phyloP scores from a whole-genome alignment of 2,888 invertebrate species.

The Callosobruchus maculatus region DNA sequence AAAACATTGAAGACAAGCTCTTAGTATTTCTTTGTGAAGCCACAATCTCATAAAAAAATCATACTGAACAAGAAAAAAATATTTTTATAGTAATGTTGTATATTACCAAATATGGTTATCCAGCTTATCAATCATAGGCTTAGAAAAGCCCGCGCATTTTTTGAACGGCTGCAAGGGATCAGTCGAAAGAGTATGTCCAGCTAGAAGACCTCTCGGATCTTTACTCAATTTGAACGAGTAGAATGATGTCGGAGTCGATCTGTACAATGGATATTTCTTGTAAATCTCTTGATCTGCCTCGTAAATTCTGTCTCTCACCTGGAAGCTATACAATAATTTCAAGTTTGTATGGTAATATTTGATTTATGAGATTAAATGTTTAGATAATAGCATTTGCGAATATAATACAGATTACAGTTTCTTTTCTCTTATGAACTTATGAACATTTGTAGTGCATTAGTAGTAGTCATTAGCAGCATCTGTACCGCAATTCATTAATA shows the following conservation, averaged over 20 bases:
- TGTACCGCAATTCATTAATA: too few relatives aligned
- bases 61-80: too few relatives aligned
- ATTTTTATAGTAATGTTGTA: neutral
- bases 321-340: neutral
- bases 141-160: conserved; percentile 1
- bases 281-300: neutral
- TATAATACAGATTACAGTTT: too few relatives aligned
- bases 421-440: too few relatives aligned
- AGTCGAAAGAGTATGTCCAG: neutral
- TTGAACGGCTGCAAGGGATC: neutral
- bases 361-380: too few relatives aligned
- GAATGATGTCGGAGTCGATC: neutral
- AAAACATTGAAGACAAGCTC: too few relatives aligned
- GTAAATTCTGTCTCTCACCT: neutral
- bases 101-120: conserved; percentile 1
- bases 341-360: too few relatives aligned
- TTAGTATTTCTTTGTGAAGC: too few relatives aligned
- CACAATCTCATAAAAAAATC: too few relatives aligned
- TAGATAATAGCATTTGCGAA: too few relatives aligned
- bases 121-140: conserved; percentile 1
- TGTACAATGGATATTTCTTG: conserved; percentile 1
- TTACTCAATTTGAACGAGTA: conserved; percentile 1
- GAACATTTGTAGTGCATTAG: too few relatives aligned
- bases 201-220: neutral
- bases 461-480: too few relatives aligned